phyloP scores from a whole-genome alignment of 2,113 vertebrate genomes.

The Atherinomorus stipes region DNA sequence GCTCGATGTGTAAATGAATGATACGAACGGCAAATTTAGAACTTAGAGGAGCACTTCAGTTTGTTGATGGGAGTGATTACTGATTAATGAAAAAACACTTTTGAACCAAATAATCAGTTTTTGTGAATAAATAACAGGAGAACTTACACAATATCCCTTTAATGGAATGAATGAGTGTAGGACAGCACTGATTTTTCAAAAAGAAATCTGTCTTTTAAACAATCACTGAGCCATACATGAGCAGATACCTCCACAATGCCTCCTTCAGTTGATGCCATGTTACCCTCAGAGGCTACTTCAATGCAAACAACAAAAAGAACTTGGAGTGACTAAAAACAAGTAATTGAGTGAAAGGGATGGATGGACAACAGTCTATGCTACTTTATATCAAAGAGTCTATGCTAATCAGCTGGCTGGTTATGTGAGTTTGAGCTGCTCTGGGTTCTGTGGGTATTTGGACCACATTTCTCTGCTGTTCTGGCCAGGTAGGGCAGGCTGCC shows the following conservation, averaged over 20 bases:
- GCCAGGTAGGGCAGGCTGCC: conserved; percentile 66
- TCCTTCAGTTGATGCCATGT: conserved; percentile 19
- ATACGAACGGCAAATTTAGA: too few relatives aligned
- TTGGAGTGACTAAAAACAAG: conserved; percentile 52
- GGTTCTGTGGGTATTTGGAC: conserved; percentile 70
- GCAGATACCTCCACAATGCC: conserved; percentile 31
- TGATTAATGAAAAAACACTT: too few relatives aligned
- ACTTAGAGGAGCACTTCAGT: too few relatives aligned
- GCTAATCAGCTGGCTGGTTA: conserved; percentile 72
- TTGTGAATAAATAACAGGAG: too few relatives aligned
- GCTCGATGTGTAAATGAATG: too few relatives aligned
- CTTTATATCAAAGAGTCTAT: conserved; percentile 74
- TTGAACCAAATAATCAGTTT: too few relatives aligned
- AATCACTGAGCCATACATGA: conserved; percentile 24
- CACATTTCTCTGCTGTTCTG: conserved; percentile 34
- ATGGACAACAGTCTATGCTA: conserved; percentile 52
- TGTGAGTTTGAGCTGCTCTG: conserved; percentile 60
- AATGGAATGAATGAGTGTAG: too few relatives aligned
- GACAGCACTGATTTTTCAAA: conserved; percentile 14
- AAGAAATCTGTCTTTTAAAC: conserved; percentile 4
- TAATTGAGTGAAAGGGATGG: conserved; percentile 32
- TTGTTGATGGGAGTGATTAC: too few relatives aligned
- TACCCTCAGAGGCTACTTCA: conserved; percentile 19
- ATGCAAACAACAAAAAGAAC: conserved; percentile 42
- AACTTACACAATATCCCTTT: too few relatives aligned